Conservation (phyloP, 2,797 vertebrate species). For the Squalus acanthias region DNA sequence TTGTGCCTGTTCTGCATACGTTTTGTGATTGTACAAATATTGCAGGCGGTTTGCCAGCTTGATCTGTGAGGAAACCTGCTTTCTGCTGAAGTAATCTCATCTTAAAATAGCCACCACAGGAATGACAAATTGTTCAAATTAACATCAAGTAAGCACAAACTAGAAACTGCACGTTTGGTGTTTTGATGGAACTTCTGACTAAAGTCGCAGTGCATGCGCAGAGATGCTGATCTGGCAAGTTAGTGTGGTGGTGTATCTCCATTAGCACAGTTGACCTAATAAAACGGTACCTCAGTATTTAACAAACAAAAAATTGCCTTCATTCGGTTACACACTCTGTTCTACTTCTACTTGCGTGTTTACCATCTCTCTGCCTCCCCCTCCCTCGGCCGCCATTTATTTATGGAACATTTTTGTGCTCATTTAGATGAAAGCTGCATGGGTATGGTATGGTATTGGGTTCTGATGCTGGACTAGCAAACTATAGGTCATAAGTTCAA, state of each 20-base stretch:
- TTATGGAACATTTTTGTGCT: background rate
- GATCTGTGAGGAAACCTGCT: background rate
- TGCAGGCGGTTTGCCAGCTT: background rate
- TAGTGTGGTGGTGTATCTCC: background rate
- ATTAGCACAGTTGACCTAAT: background rate
- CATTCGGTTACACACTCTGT: background rate
- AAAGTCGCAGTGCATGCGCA: background rate
- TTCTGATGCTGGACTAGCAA: background rate
- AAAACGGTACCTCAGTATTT: background rate
- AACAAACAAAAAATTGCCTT: no score
- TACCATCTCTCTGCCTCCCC: background rate
- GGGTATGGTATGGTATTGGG: background rate
- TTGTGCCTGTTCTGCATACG: background rate
- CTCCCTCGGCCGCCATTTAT: background rate
- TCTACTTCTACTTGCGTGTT: background rate
- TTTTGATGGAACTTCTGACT: background rate
- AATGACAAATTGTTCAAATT: conserved; percentile 21
- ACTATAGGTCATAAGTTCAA: background rate
- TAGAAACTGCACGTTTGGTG: background rate
- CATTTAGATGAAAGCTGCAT: background rate
- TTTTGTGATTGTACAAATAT: background rate
- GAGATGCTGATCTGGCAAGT: background rate
- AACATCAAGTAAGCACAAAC: background rate
- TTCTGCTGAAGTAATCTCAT: conserved; percentile 22
- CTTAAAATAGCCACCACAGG: background rate